These are phyloP conservation scores for Plodia interpunctella DNA, from an alignment of 1,140 invertebrate species.

Conservation along the genomic window DNA sequence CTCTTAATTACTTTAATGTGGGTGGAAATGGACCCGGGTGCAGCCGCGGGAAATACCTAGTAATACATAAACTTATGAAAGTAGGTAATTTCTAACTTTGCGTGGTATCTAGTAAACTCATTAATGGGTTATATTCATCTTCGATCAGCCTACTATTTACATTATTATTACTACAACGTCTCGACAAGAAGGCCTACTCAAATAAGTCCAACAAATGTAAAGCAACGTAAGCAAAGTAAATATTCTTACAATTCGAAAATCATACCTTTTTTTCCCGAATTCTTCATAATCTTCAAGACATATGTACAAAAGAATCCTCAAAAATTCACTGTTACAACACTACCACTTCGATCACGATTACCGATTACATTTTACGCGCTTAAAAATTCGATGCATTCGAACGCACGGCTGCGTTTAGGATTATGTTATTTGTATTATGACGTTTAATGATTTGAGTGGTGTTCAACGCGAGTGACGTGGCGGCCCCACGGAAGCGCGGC, in stretches of 20 bases:
- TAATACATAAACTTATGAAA: too few relatives aligned
- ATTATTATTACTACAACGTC: too few relatives aligned
- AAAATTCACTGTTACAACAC: conserved; percentile 41
- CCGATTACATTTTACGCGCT: neutral
- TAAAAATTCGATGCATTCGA: neutral
- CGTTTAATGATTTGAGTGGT: neutral
- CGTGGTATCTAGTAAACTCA: too few relatives aligned
- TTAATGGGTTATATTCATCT: too few relatives aligned
- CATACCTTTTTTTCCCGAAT: conserved; percentile 2
- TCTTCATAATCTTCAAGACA: neutral
- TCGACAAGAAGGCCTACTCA: too few relatives aligned
- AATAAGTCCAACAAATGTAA: too few relatives aligned
- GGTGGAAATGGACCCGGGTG: too few relatives aligned
- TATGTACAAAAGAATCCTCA: conserved; percentile 25
- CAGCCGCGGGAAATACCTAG: too few relatives aligned
- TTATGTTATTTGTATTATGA: conserved; percentile 4
- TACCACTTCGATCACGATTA: conserved; percentile 25
- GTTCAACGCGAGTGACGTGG: conserved; percentile 28
- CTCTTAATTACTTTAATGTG: too few relatives aligned
- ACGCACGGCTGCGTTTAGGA: neutral
- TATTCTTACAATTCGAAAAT: neutral
- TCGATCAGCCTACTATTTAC: too few relatives aligned
- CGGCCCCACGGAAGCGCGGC: conserved; percentile 39
- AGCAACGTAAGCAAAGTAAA: neutral
- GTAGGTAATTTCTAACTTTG: too few relatives aligned